phyloP scores from a whole-genome alignment of 2,888 invertebrate species.

The Cryptocephalus moraei region DNA sequence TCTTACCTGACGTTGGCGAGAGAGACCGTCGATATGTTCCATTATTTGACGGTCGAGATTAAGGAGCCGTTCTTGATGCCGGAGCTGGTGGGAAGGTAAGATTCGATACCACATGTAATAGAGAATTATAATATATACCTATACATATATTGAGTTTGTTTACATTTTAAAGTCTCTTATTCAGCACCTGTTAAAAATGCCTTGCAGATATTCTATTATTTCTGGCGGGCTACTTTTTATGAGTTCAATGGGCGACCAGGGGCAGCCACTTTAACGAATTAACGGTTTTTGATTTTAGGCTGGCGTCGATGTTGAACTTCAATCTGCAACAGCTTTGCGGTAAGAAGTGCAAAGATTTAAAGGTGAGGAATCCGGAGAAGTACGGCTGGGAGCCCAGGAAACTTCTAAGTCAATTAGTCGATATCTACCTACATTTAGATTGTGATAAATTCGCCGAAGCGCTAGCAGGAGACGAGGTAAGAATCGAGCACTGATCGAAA shows the following conservation, averaged over 20 bases:
- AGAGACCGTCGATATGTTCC: conserved; percentile 97
- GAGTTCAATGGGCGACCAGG: too few relatives aligned
- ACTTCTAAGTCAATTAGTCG: conserved; percentile 82
- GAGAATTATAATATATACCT: too few relatives aligned
- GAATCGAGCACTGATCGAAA: conserved; percentile 8
- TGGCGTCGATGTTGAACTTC: conserved; percentile 97
- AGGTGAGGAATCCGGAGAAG: conserved; percentile 86
- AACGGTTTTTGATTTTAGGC: conserved; percentile 17
- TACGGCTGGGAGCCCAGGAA: conserved; percentile 96
- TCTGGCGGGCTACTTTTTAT: too few relatives aligned
- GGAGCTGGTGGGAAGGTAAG: conserved; percentile 67
- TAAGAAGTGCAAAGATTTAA: conserved; percentile 87
- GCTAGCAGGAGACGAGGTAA: conserved; percentile 90
- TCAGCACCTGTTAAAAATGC: too few relatives aligned
- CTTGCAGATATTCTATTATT: too few relatives aligned
- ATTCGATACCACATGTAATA: too few relatives aligned
- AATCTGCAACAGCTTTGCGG: conserved; percentile 95
- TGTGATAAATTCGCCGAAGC: conserved; percentile 85
- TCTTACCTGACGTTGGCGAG: conserved; percentile 86
- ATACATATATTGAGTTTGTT: too few relatives aligned
- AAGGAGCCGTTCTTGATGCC: conserved; percentile 90
- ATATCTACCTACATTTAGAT: conserved; percentile 94
- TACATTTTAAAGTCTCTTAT: too few relatives aligned
- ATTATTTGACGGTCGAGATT: conserved; percentile 90
- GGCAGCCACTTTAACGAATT: too few relatives aligned